Base-by-base conservation (phyloP, 1,140 invertebrate species). In the Drusus annulatus region DNA sequence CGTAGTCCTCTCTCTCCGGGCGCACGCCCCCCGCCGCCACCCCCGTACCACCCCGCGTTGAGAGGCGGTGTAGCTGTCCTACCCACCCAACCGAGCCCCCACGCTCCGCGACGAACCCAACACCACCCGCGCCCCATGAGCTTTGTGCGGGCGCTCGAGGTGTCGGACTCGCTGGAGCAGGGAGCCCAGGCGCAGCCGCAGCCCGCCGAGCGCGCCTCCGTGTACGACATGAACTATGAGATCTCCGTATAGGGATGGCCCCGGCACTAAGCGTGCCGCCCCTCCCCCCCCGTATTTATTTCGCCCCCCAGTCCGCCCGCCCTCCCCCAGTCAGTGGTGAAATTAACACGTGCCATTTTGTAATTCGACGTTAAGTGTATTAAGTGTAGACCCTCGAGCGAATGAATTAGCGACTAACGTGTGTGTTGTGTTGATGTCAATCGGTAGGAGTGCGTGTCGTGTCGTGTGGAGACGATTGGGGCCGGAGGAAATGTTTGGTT, bases 221-320 rank as follows among this genome's bases (percentile, higher is more conserved):
- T 97, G 77, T 98, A 98, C 87, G 97, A 98, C 88, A 97, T 96
- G 94, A 97, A 97, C 90, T 98, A 98, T 89, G 97, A 98, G 89
- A 98, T 98, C 89, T 97, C 96, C 76, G 96, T 98, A 83, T 83
- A 83, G 82, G 82, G 82, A 54, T 81, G 82, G 82, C 82, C 82
- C 69, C 82, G 82, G 82, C 82, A 83, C 82, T 83, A 80, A 71
- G 58, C 52, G 82, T 83, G 82, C 82, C 82, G 56, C 76, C 79
- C 68, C 45, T 63, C 60, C 45, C 69, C 58, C 52, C 69, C 51
- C 50, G 45, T 52, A 73, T 23, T 65, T 65, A 65, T 65, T 65
- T 65, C 50, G 51, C 51, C 65, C 45, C 79, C 76, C 65, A 54
- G 63, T 36, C 54, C 31, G 50, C 62, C 31, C 28, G 45, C 45